Percentiles rank a stretch among this genome's conserved stretches.
Conservation (phyloP, 2,888 invertebrate species). For the Bugulina stolonifera region DNA sequence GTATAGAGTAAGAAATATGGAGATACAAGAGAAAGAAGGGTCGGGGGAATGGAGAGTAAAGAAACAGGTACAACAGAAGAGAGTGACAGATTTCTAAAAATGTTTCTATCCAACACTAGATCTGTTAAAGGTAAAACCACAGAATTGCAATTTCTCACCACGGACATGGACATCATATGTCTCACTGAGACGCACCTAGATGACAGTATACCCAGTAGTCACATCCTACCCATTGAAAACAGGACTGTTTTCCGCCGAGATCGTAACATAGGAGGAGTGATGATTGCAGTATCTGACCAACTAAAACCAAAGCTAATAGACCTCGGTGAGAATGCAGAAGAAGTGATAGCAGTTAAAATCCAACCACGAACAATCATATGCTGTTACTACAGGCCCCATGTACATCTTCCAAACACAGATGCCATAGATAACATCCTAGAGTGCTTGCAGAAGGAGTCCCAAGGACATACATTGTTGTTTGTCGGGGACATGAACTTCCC, state of each 20-base stretch:
- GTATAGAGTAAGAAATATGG: too few relatives aligned
- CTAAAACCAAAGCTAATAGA: neutral
- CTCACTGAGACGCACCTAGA: slow-evolving; percentile 9
- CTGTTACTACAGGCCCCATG: too few relatives aligned
- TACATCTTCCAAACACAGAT: too few relatives aligned
- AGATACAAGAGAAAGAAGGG: neutral
- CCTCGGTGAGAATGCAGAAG: neutral
- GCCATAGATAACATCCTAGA: too few relatives aligned
- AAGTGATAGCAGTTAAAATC: too few relatives aligned
- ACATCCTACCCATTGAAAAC: neutral
- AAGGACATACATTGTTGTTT: too few relatives aligned
- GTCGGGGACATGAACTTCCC: too few relatives aligned
- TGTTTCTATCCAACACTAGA: too few relatives aligned
- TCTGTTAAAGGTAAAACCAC: too few relatives aligned
- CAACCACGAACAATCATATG: too few relatives aligned
- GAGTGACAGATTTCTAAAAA: neutral
- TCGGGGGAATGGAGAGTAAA: neutral
- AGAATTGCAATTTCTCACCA: neutral
- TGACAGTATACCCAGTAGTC: neutral
- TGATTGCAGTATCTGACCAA: neutral
- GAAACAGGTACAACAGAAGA: neutral
- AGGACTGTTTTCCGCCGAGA: neutral
- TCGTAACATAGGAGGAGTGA: neutral
- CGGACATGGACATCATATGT: too few relatives aligned
- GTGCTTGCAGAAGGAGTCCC: too few relatives aligned